Conservation (phyloP, 2,797 vertebrate species). For the Tangara arthus region DNA sequence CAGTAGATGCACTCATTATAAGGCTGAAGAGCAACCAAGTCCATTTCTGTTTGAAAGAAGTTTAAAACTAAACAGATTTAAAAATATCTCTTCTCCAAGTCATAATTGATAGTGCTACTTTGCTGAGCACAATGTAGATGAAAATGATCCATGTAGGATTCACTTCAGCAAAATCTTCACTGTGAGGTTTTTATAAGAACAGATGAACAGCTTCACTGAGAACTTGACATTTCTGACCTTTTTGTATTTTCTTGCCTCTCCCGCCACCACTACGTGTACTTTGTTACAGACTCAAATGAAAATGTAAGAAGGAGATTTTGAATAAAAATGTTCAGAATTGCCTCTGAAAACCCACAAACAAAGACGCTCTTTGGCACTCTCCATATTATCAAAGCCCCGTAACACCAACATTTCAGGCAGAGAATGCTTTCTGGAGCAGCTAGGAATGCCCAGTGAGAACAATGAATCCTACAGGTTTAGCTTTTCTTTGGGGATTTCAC, state of each 20-base stretch:
- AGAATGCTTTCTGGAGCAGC: background rate
- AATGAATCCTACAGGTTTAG: background rate
- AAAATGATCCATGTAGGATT: background rate
- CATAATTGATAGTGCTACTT: background rate
- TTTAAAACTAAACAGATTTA: background rate
- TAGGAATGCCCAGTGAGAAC: background rate
- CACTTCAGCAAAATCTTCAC: background rate
- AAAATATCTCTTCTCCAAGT: background rate
- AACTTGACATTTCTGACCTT: background rate
- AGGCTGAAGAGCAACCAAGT: background rate
- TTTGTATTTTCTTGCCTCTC: background rate
- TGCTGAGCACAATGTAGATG: background rate
- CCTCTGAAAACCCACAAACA: background rate
- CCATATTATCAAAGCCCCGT: background rate
- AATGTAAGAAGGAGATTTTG: background rate
- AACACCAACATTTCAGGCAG: background rate
- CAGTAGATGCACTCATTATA: background rate
- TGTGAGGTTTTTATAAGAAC: background rate
- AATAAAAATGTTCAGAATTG: background rate
- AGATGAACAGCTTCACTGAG: background rate
- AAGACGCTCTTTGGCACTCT: background rate
- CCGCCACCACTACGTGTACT: background rate
- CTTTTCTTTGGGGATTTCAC: background rate
- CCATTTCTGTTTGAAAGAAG: background rate
- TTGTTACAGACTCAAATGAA: background rate